Evolutionary conservation across 1,140 invertebrate genomes (phyloP), one percentile per base, ranked within the genome.

Genomic region (Caenorhabditis inopinata): DNA sequence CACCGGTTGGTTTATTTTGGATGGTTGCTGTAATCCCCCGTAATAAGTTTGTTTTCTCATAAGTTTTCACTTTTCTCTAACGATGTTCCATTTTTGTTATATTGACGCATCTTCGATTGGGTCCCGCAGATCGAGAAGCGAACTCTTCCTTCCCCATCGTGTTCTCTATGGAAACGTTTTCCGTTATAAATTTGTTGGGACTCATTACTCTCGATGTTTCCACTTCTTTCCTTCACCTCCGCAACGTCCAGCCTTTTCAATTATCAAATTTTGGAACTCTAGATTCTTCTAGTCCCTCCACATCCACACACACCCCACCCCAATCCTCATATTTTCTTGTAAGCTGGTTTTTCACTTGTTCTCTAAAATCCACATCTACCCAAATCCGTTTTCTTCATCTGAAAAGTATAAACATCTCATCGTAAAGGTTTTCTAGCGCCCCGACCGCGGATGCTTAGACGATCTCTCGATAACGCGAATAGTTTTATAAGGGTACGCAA

Each of bases 331-430:
- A 16, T 68, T 68, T 68, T 68, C 58, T 25, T 68, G 58, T 68
- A 68, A 42, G 58, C 58, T 68, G 58, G 58, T 68, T 68, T 68
- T 68, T 38, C 58, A 68, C 58, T 68, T 68, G 58, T 68, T 68
- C 32, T 58, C n/a, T 21, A n/a, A n/a, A n/a, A 16, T n/a, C 32
- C 29, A 68, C 25, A n/a, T 7, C 25, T 6, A 5, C 32, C 58
- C 29, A 68, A 68, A 21, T 38, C n/a, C 58, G 29, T n/a, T 58
- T 58, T 58, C 12, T 47, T 18, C 18, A 21, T 23, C 51, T 11
- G 16, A 68, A 68, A 42, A 32, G 58, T 68, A 68, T 42, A 68
- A 68, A 68, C 27, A 42, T 32, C 27, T 38, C n/a, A n/a, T 38
- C 58, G 32, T n/a, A 68, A 32, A 68, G 32, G 21, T 9, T 68